phyloP scores from a whole-genome alignment of 2,797 vertebrate species.

The Moxostoma hubbsi region DNA sequence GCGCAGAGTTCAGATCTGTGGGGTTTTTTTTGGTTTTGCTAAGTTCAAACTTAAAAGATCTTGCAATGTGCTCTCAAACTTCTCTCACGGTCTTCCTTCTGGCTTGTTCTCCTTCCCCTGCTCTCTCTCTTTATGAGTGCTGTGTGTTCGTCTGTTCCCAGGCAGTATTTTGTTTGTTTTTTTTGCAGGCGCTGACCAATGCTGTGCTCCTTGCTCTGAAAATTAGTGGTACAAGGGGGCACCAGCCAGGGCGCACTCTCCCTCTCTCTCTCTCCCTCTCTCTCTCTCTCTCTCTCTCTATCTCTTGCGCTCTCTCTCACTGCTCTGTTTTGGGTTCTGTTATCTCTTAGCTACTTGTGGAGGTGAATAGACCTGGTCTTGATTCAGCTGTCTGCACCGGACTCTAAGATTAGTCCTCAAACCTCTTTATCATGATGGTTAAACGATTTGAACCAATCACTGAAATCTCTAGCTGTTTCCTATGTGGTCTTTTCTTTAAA shows the following conservation, averaged over 20 bases:
- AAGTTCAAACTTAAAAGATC: constrained; percentile 11
- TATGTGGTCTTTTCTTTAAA: neutral
- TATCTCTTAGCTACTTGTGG: constrained; percentile 40
- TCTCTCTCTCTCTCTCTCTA: no score
- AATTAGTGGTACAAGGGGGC: neutral
- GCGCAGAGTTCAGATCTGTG: neutral
- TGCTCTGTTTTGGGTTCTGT: neutral
- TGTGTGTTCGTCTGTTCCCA: constrained; percentile 39
- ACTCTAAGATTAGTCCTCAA: constrained; percentile 16
- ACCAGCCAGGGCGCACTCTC: constrained; percentile 3
- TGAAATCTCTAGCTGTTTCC: neutral
- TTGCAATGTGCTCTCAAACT: constrained; percentile 1
- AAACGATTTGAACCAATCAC: neutral
- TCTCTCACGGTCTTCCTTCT: neutral
- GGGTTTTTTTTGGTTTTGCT: neutral
- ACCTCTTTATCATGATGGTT: neutral
- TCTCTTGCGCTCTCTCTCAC: no score
- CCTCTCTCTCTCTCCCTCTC: neutral
- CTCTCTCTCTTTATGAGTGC: neutral
- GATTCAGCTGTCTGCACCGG: constrained; percentile 42
- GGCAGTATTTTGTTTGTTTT: constrained; percentile 42
- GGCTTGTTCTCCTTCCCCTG: neutral
- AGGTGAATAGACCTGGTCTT: constrained; percentile 43
- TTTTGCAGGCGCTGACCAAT: constrained; percentile 27
- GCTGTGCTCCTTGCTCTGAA: constrained; percentile 23